Percentiles rank a stretch among this genome's conserved stretches.
phyloP scores from a whole-genome alignment of 2,113 vertebrate species.

The Corythoichthys intestinalis region DNA sequence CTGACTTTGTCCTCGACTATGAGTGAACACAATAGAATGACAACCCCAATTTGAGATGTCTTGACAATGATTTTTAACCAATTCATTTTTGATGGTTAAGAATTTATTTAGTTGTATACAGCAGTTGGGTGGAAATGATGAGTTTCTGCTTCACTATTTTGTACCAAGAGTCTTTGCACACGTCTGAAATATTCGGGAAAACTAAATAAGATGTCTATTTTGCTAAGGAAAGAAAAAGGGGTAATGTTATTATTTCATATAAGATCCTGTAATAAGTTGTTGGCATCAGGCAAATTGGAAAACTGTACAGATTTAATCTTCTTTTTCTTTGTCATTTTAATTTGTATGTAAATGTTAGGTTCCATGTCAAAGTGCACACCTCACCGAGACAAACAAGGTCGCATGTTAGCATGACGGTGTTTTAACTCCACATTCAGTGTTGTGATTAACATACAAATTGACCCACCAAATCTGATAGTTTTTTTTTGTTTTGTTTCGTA shows the following conservation, averaged over 20 bases:
- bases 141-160: neutral
- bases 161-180: slow-evolving; percentile 53
- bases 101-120: neutral
- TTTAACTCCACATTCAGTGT: slow-evolving; percentile 18
- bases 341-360: neutral
- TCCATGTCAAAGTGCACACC: slow-evolving; percentile 57
- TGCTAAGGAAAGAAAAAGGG: slow-evolving; percentile 47
- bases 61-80: neutral
- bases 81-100: neutral
- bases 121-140: neutral
- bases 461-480: slow-evolving; percentile 6
- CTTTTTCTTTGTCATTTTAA: neutral
- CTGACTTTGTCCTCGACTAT: neutral
- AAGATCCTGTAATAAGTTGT: neutral
- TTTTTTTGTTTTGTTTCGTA: slow-evolving; percentile 37
- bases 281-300: neutral
- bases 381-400: slow-evolving; percentile 40
- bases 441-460: slow-evolving; percentile 27
- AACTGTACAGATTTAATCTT: neutral
- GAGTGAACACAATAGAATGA: neutral
- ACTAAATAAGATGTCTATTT: slow-evolving; percentile 55
- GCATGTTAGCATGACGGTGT: slow-evolving; percentile 54
- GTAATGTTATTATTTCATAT: slow-evolving; percentile 9
- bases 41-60: neutral
- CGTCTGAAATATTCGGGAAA: slow-evolving; percentile 39